Base-by-base conservation (phyloP, 2,113 vertebrate species). In the Varanus komodoensis region DNA sequence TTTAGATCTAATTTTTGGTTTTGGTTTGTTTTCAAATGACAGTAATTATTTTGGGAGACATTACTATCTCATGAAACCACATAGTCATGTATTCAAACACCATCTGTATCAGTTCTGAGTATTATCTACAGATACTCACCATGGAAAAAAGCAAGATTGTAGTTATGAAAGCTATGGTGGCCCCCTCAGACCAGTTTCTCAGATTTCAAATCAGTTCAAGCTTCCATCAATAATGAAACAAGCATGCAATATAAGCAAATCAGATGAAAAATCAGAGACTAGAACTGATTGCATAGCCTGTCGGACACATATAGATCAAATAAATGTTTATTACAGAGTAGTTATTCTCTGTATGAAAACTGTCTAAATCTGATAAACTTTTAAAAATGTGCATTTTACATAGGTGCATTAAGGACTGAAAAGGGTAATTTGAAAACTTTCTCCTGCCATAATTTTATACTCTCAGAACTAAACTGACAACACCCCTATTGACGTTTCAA, bases 241-340 rank as follows among this genome's bases (percentile, higher is more conserved):
- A 8, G 86, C 15, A 34, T 92, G 89, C 85, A 92, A 86, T 61
- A 61, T 48, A 81, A 71, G 17, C 5, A 89, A 2, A 67, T 81
- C 90, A 92, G 6, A 91, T 6, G 12, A 89, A 34, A 92, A 50
- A 69, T 69, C 83, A 29, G 29, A 77, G 67, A 48, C 52, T 57
- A 79, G 48, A 87, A 54, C 52, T 73, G 54, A 93, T 93, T 91
- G 93, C 68, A 87, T 52, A 91, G 77, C 71, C 73, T 90, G 25
- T 82, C 83, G 92, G 75, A 77, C 19, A 91, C 48, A 85, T 27
- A 57, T 44, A 89, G 75, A 69, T 91, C 89, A 89, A 86, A 90
- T 1, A 92, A 95, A 91, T 50, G 3, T 88, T 94, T 89, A 19
- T 29, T 73, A 32, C 71, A n/a, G 21, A 81, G n/a, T 25, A 54